Conservation (phyloP, 1,140 invertebrate species). For the Sminthurides bifidus region DNA sequence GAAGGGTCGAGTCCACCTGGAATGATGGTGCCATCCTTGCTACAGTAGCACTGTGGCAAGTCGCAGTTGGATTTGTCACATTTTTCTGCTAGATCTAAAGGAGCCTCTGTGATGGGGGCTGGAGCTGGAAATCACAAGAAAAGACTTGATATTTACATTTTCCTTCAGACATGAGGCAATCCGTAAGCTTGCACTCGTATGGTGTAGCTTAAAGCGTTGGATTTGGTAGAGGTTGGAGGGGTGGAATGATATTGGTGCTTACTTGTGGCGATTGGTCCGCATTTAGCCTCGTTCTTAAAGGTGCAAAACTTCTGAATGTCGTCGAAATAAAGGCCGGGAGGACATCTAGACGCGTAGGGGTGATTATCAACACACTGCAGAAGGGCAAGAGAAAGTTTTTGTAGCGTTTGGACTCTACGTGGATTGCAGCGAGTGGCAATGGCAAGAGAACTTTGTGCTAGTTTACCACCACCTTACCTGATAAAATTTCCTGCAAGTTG, state of each 20-base stretch:
- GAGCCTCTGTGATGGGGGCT: slow-evolving; percentile 63
- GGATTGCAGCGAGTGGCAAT: no score
- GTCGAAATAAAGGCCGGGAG: slow-evolving; percentile 77
- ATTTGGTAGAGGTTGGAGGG: no score
- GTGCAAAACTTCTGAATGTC: slow-evolving; percentile 82
- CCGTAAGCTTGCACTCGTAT: neutral
- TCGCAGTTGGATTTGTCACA: slow-evolving; percentile 63
- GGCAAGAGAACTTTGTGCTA: no score
- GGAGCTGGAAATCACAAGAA: slow-evolving; percentile 52
- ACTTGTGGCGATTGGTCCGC: slow-evolving; percentile 75
- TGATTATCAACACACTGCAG: slow-evolving; percentile 71
- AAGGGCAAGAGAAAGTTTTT: no score
- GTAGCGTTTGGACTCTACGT: no score
- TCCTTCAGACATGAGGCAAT: neutral
- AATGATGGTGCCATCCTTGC: slow-evolving; percentile 74
- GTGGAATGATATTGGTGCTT: no score
- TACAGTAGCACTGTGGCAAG: slow-evolving; percentile 86
- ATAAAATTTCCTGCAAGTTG: no score
- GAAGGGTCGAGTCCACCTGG: slow-evolving; percentile 66
- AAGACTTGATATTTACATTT: no score
- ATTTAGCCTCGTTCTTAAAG: slow-evolving; percentile 79
- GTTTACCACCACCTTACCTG: no score
- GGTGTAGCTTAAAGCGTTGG: neutral
- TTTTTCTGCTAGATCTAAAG: slow-evolving; percentile 59
- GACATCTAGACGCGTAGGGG: slow-evolving; percentile 74